Base-by-base conservation (phyloP, 2,888 invertebrate genomes). In the Leptopilina syphax region DNA sequence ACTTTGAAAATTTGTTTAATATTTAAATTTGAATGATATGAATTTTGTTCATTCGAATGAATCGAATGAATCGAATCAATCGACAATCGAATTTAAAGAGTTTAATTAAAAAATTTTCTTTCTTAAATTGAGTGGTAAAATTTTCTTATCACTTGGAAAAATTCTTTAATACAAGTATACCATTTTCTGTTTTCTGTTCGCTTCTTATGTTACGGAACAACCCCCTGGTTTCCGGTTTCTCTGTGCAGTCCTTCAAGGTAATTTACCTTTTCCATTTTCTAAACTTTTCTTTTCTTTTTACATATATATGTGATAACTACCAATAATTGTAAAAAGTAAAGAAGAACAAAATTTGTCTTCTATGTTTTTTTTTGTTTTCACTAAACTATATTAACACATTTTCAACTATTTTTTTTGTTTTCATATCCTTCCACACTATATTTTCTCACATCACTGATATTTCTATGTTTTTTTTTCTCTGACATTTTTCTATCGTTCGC, bases 161-260 rank as follows among this genome's bases (percentile, higher is more conserved):
- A 44, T 44, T 44, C 44, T 85, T 83, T 89, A 88, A 89, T 89
- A 86, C 88, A 90, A 90, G 84, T 86, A 87, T 88, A 89, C 86
- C 85, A 89, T 88, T 88, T 89, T 91, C 90, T 91, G 91, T 91
- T 91, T 90, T 91, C 89, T 90, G 90, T 91, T 91, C 34, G 90
- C 91, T 83, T 91, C 91, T 91, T 91, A 89, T 90, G 89, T 91
- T 91, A 89, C 86, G 90, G 91, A 90, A 87, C 88, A 86, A 88
- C 88, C 85, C 85, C 87, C 88, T 86, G 91, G 90, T 90, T 91
- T 89, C 90, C 88, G 91, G 90, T 90, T 91, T 90, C 90, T 89
- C 90, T 91, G 87, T 89, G 90, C 91, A 91, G 91, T 90, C 90
- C 87, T 91, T 91, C 88, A 90, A 91, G 91, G 91, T 91, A 91